Percentiles rank a stretch among this genome's conserved stretches.
Evolutionary conservation across 2,797 vertebrate genomes (phyloP).

Genomic region (Etheostoma perlongum): DNA sequence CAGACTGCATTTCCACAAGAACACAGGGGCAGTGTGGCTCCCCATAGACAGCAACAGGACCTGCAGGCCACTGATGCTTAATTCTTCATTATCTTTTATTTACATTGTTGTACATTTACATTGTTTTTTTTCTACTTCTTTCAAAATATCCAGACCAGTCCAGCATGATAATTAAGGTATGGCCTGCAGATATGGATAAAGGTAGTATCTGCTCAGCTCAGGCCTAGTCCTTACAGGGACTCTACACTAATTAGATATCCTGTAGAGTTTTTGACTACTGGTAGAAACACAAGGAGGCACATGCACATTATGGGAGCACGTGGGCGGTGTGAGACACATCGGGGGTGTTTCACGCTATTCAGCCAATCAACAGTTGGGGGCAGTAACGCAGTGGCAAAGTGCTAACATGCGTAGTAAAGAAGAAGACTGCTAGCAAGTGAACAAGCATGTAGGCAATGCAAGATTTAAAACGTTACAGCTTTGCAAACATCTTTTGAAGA

Average conservation of each 20-base stretch:
- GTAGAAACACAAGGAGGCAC: background rate
- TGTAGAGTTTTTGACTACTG: background rate
- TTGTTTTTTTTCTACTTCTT: background rate
- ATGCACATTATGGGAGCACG: background rate
- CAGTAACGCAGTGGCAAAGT: background rate
- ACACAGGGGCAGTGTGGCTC: conserved; percentile 5
- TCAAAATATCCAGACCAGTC: background rate
- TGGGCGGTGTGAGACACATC: background rate
- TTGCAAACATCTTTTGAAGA: background rate
- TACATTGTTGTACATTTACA: conserved; percentile 2
- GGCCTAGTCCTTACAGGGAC: background rate
- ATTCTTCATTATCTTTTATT: conserved; percentile 27
- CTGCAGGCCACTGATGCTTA: conserved; percentile 13
- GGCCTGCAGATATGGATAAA: background rate
- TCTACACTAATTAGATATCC: background rate
- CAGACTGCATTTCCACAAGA: conserved; percentile 26
- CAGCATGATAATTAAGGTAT: background rate
- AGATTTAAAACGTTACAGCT: background rate
- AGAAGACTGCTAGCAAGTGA: background rate
- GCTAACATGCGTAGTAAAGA: background rate
- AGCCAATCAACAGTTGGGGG: background rate
- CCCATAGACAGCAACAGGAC: conserved; percentile 2
- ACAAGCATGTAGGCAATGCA: background rate
- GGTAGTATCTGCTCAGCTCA: background rate
- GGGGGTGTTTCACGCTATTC: background rate